A percentile compares a stretch with the other conserved stretches of the same genome.
Conservation (phyloP, 1,140 invertebrate genomes). For the Sarcophaga peregrina region DNA sequence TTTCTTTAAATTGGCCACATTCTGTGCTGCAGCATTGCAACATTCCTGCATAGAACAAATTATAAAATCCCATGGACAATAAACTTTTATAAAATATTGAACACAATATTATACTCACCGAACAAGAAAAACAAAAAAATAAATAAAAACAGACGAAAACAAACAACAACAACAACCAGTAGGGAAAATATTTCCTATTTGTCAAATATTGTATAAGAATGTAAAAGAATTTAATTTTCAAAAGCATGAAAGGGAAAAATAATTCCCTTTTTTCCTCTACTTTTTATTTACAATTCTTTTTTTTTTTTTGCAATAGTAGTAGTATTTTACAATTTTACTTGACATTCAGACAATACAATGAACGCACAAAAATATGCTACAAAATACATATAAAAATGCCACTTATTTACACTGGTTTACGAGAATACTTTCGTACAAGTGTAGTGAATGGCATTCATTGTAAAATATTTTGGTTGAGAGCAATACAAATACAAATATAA, state of each 20-base stretch:
- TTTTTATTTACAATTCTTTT: neutral
- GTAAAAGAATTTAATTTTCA: constrained; percentile 2
- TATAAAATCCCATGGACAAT: neutral
- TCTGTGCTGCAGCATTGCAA: no score
- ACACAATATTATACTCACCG: neutral
- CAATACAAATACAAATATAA: neutral
- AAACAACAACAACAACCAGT: neutral
- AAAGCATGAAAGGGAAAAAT: neutral
- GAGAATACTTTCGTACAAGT: neutral
- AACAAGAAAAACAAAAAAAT: no score
- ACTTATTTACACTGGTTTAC: constrained; percentile 20
- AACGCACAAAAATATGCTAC: neutral
- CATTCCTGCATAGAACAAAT: no score
- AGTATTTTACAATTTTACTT: neutral
- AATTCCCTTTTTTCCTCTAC: no score
- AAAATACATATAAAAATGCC: neutral
- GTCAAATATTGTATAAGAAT: constrained; percentile 14
- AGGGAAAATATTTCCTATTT: constrained; percentile 2
- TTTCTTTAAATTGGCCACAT: no score
- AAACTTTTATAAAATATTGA: constrained; percentile 14
- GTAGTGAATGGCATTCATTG: neutral
- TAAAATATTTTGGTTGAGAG: neutral
- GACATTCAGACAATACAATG: constrained; percentile 24
- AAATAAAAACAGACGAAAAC: no score
- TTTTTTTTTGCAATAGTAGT: neutral